Evolutionary conservation across 2,113 vertebrate species (phyloP).

Genomic region (Pseudonaja textilis): DNA sequence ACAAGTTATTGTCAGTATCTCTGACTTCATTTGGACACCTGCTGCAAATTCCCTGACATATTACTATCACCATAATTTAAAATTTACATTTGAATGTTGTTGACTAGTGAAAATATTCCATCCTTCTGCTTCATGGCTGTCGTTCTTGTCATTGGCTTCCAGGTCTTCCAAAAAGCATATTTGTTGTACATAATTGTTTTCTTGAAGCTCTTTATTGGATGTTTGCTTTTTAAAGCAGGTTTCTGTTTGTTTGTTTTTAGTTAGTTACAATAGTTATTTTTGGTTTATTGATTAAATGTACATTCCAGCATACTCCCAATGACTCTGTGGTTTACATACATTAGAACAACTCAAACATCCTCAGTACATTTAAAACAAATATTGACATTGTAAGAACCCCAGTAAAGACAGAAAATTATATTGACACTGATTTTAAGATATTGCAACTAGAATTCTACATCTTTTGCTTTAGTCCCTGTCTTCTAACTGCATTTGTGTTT

Average conservation of each 20-base stretch:
- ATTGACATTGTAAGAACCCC: background rate
- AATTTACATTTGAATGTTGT: background rate
- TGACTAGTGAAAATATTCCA: background rate
- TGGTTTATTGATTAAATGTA: background rate
- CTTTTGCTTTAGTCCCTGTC: background rate
- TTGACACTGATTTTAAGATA: background rate
- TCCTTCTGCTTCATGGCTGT: background rate
- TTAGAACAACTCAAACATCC: background rate
- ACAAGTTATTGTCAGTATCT: background rate
- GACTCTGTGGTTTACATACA: background rate
- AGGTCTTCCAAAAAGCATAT: background rate
- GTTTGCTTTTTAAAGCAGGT: background rate
- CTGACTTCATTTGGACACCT: background rate
- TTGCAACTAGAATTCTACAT: background rate
- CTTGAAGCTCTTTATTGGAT: background rate
- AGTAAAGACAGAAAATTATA: background rate
- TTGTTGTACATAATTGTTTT: background rate
- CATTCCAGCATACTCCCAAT: background rate
- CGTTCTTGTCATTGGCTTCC: background rate
- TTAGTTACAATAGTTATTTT: background rate
- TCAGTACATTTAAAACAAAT: background rate
- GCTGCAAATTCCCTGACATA: background rate
- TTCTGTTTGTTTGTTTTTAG: background rate
- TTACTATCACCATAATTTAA: background rate
- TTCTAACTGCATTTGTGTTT: constrained; percentile 20